Evolutionary conservation across 2,113 vertebrate genomes (phyloP), one percentile per base, ranked within the genome.

Genomic region (Chamaetylas fuelleborni): DNA sequence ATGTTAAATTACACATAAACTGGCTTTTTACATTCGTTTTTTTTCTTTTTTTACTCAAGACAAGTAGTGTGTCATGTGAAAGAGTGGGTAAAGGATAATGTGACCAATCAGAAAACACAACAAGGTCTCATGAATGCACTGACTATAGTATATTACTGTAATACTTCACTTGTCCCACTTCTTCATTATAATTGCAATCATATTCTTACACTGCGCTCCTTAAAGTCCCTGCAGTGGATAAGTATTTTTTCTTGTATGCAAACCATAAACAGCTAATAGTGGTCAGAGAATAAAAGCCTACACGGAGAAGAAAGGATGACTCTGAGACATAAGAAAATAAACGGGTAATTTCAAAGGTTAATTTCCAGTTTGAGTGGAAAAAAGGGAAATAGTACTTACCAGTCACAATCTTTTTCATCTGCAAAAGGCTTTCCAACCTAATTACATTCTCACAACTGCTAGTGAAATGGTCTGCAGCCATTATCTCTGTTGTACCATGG

Each of bases 1-100:
- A 94, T 94, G 88, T 91, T 81, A 86, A 64, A 90, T 56, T 90
- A 91, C 79, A 88, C 22, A 80, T 38, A 90, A 93, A 88, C 22
- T 60, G 56, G 31, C 40, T 42, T 92, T 82, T 92, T 28, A 45
- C 19, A 36, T 60, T 51, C 20, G 1, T 51, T 51, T 42, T 53
- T 22, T 56, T 48, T 17, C 1, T 24, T 16, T 15, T 73, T 47
- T 43, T 13, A 69, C 64, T 90, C 77, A 71, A 81, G 73, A 72
- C 34, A 78, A 83, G 76, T 34, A 94, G 51, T 23, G 73, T 6
- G 12, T n/a, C 57, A 45, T 24, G 25, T 78, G 51, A 90, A 81
- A 47, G 16, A 57, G 6, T 8, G 15, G 45, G 8, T 58, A 85
- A 72, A 31, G 24, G 12, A 76, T 47, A 88, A 93, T 0, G 0